Conservation (phyloP, 2,888 invertebrate genomes). For the Lasioglossum vierecki region DNA sequence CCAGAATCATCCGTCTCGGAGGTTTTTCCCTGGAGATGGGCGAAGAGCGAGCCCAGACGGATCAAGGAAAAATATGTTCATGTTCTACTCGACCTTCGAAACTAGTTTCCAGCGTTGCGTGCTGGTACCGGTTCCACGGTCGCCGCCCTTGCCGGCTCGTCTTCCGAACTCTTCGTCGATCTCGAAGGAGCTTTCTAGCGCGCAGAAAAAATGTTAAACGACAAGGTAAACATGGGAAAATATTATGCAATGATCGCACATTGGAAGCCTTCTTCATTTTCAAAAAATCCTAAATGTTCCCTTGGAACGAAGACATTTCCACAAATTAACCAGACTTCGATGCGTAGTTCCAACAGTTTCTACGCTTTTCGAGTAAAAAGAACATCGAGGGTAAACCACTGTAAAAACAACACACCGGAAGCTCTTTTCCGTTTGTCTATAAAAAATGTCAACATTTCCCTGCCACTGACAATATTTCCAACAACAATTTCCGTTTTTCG, state of each 20-base stretch:
- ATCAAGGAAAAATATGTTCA: not conserved
- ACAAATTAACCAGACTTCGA: no score
- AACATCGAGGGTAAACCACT: not conserved
- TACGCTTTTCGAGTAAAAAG: not conserved
- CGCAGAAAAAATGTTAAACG: not conserved
- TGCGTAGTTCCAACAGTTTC: no score
- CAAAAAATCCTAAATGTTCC: not conserved
- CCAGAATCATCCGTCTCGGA: not conserved
- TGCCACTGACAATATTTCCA: not conserved
- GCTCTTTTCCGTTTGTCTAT: not conserved
- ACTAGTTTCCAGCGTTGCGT: conserved; percentile 54
- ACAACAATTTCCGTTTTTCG: not conserved
- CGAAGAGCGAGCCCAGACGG: not conserved
- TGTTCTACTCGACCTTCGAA: conserved; percentile 18
- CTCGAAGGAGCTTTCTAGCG: not conserved
- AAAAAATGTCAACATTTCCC: not conserved
- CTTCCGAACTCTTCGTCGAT: conserved; percentile 52
- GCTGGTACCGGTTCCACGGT: conserved; percentile 32
- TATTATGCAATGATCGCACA: not conserved
- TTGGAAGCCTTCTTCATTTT: not conserved
- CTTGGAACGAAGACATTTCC: not conserved
- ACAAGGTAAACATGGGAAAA: not conserved
- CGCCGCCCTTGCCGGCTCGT: conserved; percentile 22
- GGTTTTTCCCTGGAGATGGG: not conserved
- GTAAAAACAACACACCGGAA: not conserved